phyloP scores from a whole-genome alignment of 2,113 vertebrate genomes.

The Piaya cayana region DNA sequence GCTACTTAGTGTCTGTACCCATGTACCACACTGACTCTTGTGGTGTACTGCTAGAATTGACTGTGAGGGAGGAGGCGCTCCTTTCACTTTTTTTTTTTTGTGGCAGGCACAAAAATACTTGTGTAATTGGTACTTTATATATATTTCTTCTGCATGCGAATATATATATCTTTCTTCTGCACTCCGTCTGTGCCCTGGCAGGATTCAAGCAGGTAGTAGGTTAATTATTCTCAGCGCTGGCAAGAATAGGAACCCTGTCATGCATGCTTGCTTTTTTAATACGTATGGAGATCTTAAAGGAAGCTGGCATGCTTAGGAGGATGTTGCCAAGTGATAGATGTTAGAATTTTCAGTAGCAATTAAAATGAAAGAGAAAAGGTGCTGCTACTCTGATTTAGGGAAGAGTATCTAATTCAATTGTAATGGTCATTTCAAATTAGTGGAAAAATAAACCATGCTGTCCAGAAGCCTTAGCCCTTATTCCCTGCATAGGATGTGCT shows the following conservation, averaged over 20 bases:
- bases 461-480: not conserved
- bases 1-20: not conserved
- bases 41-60: not conserved
- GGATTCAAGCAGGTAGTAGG: slow-evolving; percentile 33
- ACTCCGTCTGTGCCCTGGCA: slow-evolving; percentile 43
- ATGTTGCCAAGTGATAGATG: not conserved
- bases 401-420: not conserved
- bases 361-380: not conserved
- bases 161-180: slow-evolving; percentile 23
- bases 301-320: not conserved
- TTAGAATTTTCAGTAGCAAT: not conserved
- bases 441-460: not conserved
- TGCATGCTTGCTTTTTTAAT: slow-evolving; percentile 12
- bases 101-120: slow-evolving; percentile 50
- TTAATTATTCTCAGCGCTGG: not conserved
- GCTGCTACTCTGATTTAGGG: not conserved
- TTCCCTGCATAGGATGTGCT: not conserved
- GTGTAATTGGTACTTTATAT: slow-evolving; percentile 33
- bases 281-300: not conserved
- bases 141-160: not conserved
- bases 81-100: not conserved
- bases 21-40: not conserved
- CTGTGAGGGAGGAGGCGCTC: not conserved
- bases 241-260: not conserved
- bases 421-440: not conserved